These are phyloP conservation scores for Sebastes diaconus DNA, from an alignment of 2,797 vertebrate genomes.

Conservation along the genomic window DNA sequence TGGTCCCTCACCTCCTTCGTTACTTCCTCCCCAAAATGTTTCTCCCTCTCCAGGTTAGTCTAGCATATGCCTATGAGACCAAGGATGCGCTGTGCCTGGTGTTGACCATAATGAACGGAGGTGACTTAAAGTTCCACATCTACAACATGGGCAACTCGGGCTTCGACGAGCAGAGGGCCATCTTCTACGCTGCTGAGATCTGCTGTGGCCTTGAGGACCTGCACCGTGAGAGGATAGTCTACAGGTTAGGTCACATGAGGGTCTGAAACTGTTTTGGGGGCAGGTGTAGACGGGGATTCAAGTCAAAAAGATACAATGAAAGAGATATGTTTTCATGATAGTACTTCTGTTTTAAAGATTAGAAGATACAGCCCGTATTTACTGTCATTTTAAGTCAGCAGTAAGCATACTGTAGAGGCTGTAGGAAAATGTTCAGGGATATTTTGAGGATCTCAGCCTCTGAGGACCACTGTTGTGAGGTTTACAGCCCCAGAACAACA, in stretches of 20 bases:
- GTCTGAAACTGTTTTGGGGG: neutral
- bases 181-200: constrained; percentile 95
- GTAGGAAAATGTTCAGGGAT: neutral
- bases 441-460: constrained; percentile 16
- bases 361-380: neutral
- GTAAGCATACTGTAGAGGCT: neutral
- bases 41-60: constrained; percentile 85
- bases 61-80: constrained; percentile 93
- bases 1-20: constrained; percentile 8
- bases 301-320: neutral
- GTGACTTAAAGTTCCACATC: constrained; percentile 95
- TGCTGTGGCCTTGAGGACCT: constrained; percentile 93
- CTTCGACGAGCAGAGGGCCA: constrained; percentile 91
- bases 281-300: neutral
- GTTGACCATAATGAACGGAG: constrained; percentile 94
- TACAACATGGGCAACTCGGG: constrained; percentile 93
- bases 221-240: constrained; percentile 91
- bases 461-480: neutral
- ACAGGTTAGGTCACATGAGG: constrained; percentile 82
- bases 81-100: constrained; percentile 93
- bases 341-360: neutral
- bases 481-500: constrained; percentile 6
- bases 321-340: neutral
- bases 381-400: neutral
- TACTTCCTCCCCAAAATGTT: constrained; percentile 13